Base-by-base conservation (phyloP, 2,888 invertebrate genomes). In the Arge pagana region DNA sequence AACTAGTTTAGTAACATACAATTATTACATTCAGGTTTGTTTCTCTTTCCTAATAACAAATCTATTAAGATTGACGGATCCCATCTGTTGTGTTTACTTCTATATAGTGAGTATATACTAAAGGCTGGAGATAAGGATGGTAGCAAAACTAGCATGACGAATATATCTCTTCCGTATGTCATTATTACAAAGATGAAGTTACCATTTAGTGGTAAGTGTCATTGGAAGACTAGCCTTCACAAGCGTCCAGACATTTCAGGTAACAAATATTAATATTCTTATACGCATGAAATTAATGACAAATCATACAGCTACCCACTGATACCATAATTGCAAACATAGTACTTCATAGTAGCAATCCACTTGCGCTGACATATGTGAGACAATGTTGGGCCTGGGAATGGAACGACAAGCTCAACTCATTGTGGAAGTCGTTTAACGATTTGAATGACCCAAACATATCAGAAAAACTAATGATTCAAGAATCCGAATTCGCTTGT, bases 1-100 rank as follows among this genome's bases (percentile, higher is more conserved):
- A 26, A 26, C 28, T 26, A 26, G 10, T 10, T 8, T 26, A 26
- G n/a, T 26, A 2, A 26, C 8, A 26, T 26, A 3, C 19, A 3
- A 19, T 13, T 52, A 52, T 54, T 19, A 51, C 55, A 73, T 76
- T 48, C 62, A 82, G 82, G 80, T 35, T 60, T 83, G 40, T 81
- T 83, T 66, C 63, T 82, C 45, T 83, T 80, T 71, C 79, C 80
- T 42, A 79, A 80, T 36, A 82, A 83, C 59, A 81, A 82, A 56
- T 70, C 77, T 52, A 67, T 81, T 50, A 78, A 78, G 57, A 69
- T 74, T 21, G 82, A 82, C 61, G 79, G 76, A 1, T 72, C 79
- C 8, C 78, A 78, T 48, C 64, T 83, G 31, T 62, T 83, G n/a
- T 78, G 78, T 63, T 61, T 83, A 8, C 65, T 83, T 31, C 61